Evolutionary conservation across 2,797 vertebrate species (phyloP).

Genomic region (Hypotaenidia philippensis): DNA sequence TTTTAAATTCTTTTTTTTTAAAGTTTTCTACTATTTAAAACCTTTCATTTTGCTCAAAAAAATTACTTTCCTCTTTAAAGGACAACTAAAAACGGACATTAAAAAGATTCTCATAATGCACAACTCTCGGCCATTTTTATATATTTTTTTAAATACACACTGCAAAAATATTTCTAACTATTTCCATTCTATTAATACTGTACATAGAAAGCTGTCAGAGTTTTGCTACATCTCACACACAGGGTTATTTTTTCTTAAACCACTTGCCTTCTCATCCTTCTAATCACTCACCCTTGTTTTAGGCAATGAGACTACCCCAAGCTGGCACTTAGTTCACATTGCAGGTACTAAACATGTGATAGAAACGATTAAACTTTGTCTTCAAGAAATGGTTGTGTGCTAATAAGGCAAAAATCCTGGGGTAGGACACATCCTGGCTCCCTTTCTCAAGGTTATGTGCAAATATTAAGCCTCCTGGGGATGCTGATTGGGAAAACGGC

Average conservation of each 20-base stretch:
- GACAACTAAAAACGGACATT: constrained; percentile 55
- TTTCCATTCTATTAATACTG: constrained; percentile 80
- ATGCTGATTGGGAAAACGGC: constrained; percentile 61
- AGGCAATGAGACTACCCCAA: constrained; percentile 63
- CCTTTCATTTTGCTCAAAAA: constrained; percentile 31
- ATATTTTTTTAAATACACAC: constrained; percentile 70
- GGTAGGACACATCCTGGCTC: constrained; percentile 58
- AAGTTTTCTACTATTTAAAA: constrained; percentile 58
- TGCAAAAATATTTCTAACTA: constrained; percentile 85
- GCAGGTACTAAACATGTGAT: constrained; percentile 63
- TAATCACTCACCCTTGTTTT: constrained; percentile 50
- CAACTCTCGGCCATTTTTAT: constrained; percentile 55
- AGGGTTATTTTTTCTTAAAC: constrained; percentile 33
- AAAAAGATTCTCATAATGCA: constrained; percentile 71
- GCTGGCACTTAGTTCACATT: constrained; percentile 79
- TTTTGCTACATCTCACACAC: constrained; percentile 80
- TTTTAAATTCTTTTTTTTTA: background rate
- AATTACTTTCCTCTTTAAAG: constrained; percentile 62
- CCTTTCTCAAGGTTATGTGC: constrained; percentile 62
- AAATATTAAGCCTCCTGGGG: constrained; percentile 63
- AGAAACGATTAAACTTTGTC: constrained; percentile 59
- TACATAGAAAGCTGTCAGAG: constrained; percentile 83
- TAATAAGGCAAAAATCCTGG: constrained; percentile 84
- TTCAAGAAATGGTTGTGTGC: constrained; percentile 67
- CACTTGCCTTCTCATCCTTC: constrained; percentile 41